Evolutionary conservation across 2,113 vertebrate species (phyloP).

Genomic region (Muscicapa adusta): DNA sequence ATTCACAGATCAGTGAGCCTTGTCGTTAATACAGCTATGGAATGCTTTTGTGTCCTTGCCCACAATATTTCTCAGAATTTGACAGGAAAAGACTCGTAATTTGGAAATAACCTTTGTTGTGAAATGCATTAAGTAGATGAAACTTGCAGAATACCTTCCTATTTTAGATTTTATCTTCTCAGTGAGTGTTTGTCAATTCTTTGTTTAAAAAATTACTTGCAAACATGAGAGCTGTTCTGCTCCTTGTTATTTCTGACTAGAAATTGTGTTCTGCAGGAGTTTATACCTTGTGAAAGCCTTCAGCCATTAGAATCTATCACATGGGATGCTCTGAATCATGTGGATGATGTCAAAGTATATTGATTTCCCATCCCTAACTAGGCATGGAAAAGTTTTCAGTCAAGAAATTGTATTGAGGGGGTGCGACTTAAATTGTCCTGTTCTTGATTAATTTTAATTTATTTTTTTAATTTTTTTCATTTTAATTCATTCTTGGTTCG

Average conservation of each 20-base stretch:
- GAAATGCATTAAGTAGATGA: slow-evolving; percentile 1
- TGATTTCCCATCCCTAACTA: background rate
- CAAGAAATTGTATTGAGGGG: background rate
- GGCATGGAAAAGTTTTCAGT: background rate
- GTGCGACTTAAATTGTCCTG: background rate
- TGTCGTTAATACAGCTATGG: slow-evolving; percentile 80
- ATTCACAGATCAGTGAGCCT: slow-evolving; percentile 87
- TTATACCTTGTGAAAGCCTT: background rate
- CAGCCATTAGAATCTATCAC: background rate
- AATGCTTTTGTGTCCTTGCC: slow-evolving; percentile 81
- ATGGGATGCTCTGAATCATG: background rate
- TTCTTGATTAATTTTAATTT: background rate
- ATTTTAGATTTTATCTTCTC: background rate
- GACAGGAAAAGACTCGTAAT: slow-evolving; percentile 75
- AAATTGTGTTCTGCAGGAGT: background rate
- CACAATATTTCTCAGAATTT: slow-evolving; percentile 76
- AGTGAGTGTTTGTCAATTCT: background rate
- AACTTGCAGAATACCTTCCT: background rate
- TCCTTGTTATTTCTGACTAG: background rate
- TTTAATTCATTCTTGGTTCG: background rate
- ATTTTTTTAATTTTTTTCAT: too few species aligned
- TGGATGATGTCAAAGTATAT: background rate
- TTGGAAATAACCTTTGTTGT: slow-evolving; percentile 72
- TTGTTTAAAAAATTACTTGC: background rate
- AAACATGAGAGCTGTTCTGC: background rate